Conservation (phyloP, 2,113 vertebrate species). For the Oryzias woworae region DNA sequence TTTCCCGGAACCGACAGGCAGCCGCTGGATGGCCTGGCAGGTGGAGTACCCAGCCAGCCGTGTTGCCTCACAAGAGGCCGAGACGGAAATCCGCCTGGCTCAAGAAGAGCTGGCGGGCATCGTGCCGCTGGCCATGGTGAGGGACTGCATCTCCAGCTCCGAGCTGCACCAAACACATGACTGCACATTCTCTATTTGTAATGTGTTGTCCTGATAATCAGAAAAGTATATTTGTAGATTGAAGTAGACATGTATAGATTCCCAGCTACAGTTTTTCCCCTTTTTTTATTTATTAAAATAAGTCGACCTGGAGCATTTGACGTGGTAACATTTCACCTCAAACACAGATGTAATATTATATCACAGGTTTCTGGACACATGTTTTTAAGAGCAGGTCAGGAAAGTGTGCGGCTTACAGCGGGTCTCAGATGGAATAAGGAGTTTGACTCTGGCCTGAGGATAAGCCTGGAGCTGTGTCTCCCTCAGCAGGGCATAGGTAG, state of each 20-base stretch:
- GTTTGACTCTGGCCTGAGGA: slow-evolving; percentile 45
- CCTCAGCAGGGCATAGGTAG: slow-evolving; percentile 21
- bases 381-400: slow-evolving; percentile 29
- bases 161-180: slow-evolving; percentile 8
- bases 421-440: slow-evolving; percentile 26
- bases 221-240: too few relatives aligned
- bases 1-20: slow-evolving; percentile 85
- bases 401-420: slow-evolving; percentile 31
- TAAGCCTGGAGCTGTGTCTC: slow-evolving; percentile 49
- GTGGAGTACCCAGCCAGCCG: slow-evolving; percentile 88
- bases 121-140: slow-evolving; percentile 93
- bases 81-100: slow-evolving; percentile 88
- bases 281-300: too few relatives aligned
- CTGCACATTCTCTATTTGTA: slow-evolving; percentile 4
- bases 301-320: too few relatives aligned
- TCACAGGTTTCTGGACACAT: slow-evolving; percentile 3
- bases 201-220: not conserved
- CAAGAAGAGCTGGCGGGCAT: slow-evolving; percentile 90
- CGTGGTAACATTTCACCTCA: too few relatives aligned
- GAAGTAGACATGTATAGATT: too few relatives aligned
- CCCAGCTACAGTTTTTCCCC: too few relatives aligned
- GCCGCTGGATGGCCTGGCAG: slow-evolving; percentile 92
- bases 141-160: slow-evolving; percentile 46
- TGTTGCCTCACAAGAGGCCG: slow-evolving; percentile 72
- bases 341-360: slow-evolving; percentile 1